Base-by-base conservation (phyloP, 2,113 vertebrate species). In the Limnothrissa miodon region DNA sequence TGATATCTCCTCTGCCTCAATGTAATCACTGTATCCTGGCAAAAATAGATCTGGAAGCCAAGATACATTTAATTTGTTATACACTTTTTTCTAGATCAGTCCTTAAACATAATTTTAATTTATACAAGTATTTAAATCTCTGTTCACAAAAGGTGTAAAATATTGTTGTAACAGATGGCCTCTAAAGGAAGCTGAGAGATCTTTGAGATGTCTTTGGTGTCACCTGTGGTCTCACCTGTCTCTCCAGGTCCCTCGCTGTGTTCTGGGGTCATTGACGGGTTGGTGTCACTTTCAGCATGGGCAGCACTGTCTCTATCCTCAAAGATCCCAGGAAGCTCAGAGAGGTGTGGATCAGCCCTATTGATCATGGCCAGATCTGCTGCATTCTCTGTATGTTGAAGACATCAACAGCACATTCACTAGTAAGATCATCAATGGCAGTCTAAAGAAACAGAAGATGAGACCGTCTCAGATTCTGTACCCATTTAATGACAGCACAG, bases 251-350 rank as follows among this genome's bases (percentile, higher is more conserved):
- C 11, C 4, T 33, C 11, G 11, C 53, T 5, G 33, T 23, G 51
- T 6, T 56, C 51, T 23, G 0, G 1, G 51, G 19, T 56, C 21
- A 56, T 8, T 7, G 29, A n/a, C 48, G 17, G 66, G 15, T 74
- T 33, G 17, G 29, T 39, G 66, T 39, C 10, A 36, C 33, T 74
- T 19, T 74, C 66, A 74, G 66, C 25, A 29, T 46, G 78, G 29
- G 79, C 70, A 39, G 78, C 81, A 78, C 82, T 10, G 25, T 81
- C 74, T 0, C 80, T 85, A 56, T 82, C 80, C 78, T 66, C 44
- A 79, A 56, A 70, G 83, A 81, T 25, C 36, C 79, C 23, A 4
- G 74, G 66, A 70, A 85, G 33, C 85, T 86, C 87, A 80, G 83
- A 84, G 66, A 83, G 39, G 5, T 82, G 45, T 46, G 82, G 66